Conservation (phyloP, 2,888 invertebrate species). For the Entomobrya multifasciata region DNA sequence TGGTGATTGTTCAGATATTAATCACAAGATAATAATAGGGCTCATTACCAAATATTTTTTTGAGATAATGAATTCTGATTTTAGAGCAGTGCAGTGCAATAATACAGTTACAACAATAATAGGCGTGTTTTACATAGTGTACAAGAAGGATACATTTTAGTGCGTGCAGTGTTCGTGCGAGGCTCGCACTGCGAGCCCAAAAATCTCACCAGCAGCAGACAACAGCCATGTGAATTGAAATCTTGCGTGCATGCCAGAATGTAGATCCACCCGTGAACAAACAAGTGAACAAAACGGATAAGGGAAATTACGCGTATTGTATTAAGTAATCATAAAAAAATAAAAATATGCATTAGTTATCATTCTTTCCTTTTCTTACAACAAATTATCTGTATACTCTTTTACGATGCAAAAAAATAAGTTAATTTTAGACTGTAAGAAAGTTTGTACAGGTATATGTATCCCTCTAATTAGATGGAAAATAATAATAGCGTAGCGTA, state of each 20-base stretch:
- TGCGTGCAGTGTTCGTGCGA: too few species aligned
- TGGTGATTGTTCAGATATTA: not conserved
- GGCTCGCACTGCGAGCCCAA: too few species aligned
- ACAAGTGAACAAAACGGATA: constrained; percentile 45
- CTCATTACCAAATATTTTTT: not conserved
- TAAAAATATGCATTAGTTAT: not conserved
- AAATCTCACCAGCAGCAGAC: not conserved
- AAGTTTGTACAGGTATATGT: too few species aligned
- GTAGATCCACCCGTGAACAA: constrained; percentile 39
- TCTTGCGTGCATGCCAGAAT: constrained; percentile 37
- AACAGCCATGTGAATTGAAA: not conserved
- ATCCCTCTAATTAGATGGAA: too few species aligned
- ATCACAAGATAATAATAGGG: not conserved
- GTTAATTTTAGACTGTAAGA: too few species aligned
- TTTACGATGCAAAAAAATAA: too few species aligned
- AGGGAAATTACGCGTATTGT: constrained; percentile 4
- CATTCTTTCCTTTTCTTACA: not conserved
- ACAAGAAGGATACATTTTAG: too few species aligned
- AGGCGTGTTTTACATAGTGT: too few species aligned
- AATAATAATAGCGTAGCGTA: too few species aligned
- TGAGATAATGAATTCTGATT: not conserved
- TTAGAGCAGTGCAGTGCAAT: not conserved
- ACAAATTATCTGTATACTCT: not conserved
- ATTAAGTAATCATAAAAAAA: constrained; percentile 35
- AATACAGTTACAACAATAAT: not conserved